Evolutionary conservation across 2,888 invertebrate genomes (phyloP), one percentile per base, ranked within the genome.

Genomic region (Patella depressa): DNA sequence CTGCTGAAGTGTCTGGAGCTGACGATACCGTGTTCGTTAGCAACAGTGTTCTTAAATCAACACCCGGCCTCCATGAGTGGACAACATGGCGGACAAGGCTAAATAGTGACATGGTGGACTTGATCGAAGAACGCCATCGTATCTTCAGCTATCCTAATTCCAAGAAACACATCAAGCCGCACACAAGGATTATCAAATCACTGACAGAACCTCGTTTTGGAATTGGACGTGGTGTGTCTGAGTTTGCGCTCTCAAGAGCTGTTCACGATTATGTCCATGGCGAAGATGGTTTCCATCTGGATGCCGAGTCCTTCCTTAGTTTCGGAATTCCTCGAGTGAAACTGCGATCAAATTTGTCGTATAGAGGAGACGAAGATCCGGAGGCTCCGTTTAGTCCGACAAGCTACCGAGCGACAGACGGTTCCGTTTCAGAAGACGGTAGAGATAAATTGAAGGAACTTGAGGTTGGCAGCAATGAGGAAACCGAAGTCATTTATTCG

Each of bases 131-230:
- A 55, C 75, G 75, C 17, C 75, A 71, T n/a, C 75, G 75, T 17
- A 76, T 76, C 75, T 76, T 76, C 72, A 76, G 75, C 71, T 76
- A 76, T n/a, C 75, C 75, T 4, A 71, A 71, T 7, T 76, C 75
- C 15, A 55, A 71, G 11, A 71, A 71, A 14, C 71, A 76, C 15
- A 71, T 76, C 15, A n/a, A 55, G 55, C 53, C 71, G 7, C 71
- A 76, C 34, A 29, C 24, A 12, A n/a, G 55, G 55, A 55, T 76
- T 45, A 54, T 71, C n/a, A 71, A 71, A 71, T 57, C 71, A 29
- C 57, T 76, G 17, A 55, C 70, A 7, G 75, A 76, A 34, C 75
- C 75, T 12, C 53, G 55, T 53, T 76, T 71, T 57, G 55, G 19
- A 71, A 71, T 76, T 55, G 29, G 55, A n/a, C 53, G 54, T 19